Base-by-base conservation (phyloP, 2,797 vertebrate genomes). In the Sebastes kiyomatsui region DNA sequence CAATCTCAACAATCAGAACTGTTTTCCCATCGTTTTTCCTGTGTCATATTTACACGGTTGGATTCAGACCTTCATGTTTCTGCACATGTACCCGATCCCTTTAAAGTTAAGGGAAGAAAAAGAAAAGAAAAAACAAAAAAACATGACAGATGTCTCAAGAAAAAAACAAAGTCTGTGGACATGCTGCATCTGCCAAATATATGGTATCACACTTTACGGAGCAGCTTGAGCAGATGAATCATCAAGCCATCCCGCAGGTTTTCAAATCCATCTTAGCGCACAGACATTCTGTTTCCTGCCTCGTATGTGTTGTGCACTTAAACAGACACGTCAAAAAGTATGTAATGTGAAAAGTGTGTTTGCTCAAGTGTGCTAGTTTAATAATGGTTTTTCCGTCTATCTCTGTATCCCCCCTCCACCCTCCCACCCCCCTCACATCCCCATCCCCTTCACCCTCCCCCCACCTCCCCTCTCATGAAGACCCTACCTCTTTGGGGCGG, bases 401-500 rank as follows among this genome's bases (percentile, higher is more conserved):
- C 96, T 97, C 95, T 96, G 93, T 95, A 78, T 88, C 88, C 85
- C 56, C 33, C 9, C 11, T 16, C n/a, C 28, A 0, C 88, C 85
- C 59, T n/a, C n/a, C n/a, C n/a, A n/a, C n/a, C 38, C 9, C 3
- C 32, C 32, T 30, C 35, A 38, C 38, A 16, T 42, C 13, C 25
- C 33, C 42, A 46, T 46, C 14, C 32, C 32, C 46, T 16, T 25
- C 23, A 23, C 69, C 54, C 52, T 20, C 38, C 38, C 49, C 27
- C 42, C 55, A 22, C 27, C 42, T 42, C 33, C 87, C 89, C 90
- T 93, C 66, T 93, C 90, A 89, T 94, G 97, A 98, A 99, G 98
- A 97, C 98, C 98, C 96, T 99, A 99, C 97, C 97, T 99, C 96
- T 98, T 99, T 98, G 98, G 98, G 97, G 98, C 97, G 95, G 98